These are phyloP conservation scores for Clistopyga incitator DNA, from an alignment of 2,888 invertebrate genomes.

Conservation along the genomic window DNA sequence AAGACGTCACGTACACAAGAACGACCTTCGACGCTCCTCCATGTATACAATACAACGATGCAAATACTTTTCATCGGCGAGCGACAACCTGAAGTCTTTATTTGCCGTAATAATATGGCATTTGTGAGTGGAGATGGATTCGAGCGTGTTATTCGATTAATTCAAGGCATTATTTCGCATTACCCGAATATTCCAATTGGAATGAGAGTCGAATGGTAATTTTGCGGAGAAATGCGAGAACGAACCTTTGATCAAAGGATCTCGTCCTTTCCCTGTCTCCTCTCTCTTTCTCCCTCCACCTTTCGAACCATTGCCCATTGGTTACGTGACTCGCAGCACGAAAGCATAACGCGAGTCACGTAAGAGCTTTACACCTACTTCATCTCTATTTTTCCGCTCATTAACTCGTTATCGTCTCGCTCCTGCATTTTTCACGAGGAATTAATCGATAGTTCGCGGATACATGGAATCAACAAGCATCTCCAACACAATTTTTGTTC, in stretches of 20 bases:
- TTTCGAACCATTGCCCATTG: not conserved
- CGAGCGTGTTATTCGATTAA: not conserved
- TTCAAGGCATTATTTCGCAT: not conserved
- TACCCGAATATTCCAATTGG: not conserved
- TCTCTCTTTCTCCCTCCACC: not conserved
- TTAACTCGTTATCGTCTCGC: slow-evolving; percentile 4
- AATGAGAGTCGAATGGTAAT: not conserved
- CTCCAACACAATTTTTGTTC: not conserved
- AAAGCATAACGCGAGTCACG: slow-evolving; percentile 15
- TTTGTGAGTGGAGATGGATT: not conserved
- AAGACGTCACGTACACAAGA: slow-evolving; percentile 21
- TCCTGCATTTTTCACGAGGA: not conserved
- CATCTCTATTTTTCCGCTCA: not conserved
- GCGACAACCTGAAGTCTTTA: not conserved
- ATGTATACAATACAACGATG: not conserved
- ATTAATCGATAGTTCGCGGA: not conserved
- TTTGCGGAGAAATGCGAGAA: not conserved
- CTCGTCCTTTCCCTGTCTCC: not conserved
- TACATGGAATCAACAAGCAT: not conserved
- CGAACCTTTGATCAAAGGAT: not conserved
- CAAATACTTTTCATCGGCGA: not conserved
- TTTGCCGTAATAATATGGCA: not conserved
- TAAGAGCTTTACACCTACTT: not conserved
- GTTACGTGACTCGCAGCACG: slow-evolving; percentile 30
- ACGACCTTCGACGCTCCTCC: slow-evolving; percentile 4